Conservation (phyloP, 2,888 invertebrate species). For the Agrotis ipsilon region DNA sequence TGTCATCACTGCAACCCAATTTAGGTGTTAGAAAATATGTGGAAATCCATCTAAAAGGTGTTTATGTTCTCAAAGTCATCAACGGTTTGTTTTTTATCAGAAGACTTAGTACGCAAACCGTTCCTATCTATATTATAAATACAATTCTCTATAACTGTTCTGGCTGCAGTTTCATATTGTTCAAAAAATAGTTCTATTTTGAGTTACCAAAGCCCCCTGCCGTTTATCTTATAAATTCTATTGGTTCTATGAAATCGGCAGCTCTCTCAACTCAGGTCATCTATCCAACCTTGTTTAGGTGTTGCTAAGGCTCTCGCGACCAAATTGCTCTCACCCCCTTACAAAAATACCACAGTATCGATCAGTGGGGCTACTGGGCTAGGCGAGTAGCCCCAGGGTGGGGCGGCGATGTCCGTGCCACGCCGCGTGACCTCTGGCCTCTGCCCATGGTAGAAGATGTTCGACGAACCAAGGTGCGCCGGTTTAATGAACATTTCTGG, state of each 20-base stretch:
- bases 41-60: too few species aligned
- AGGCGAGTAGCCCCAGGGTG: conserved; percentile 78
- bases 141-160: too few species aligned
- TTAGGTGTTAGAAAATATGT: neutral
- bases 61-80: too few species aligned
- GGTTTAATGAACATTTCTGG: conserved; percentile 21
- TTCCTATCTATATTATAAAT: too few species aligned
- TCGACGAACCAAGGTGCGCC: conserved; percentile 52
- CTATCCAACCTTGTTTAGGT: neutral
- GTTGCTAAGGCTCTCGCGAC: conserved; percentile 48
- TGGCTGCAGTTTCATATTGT: too few species aligned
- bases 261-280: neutral
- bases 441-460: conserved; percentile 77
- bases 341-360: conserved; percentile 63
- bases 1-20: neutral
- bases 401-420: conserved; percentile 89
- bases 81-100: too few species aligned
- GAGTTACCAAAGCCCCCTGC: too few species aligned
- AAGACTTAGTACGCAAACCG: too few species aligned
- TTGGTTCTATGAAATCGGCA: too few species aligned
- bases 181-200: too few species aligned
- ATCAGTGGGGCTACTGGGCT: conserved; percentile 66
- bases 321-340: conserved; percentile 60
- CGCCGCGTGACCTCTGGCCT: conserved; percentile 87
- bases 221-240: too few species aligned